Evolutionary conservation across 2,797 vertebrate species (phyloP), one percentile per base, ranked within the genome.

Genomic region (Gila robusta): DNA sequence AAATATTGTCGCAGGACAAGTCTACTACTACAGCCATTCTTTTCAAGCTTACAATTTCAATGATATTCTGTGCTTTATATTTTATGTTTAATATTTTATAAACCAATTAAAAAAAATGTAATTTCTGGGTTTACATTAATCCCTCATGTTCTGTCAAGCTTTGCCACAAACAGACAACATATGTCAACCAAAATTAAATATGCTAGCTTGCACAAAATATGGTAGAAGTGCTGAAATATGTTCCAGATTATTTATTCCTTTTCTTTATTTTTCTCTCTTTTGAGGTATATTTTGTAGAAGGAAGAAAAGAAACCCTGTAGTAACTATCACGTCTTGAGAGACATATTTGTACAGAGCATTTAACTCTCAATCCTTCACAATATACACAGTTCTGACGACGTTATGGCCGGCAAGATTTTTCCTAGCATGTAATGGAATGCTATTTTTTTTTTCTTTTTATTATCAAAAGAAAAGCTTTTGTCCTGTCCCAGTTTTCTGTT

Each of bases 241-340:
- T 89, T 86, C 83, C 87, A 85, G 81, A 88, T 87, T 62, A 71
- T 80, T 79, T 32, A 52, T 79, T 71, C 52, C n/a, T 73, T 44
- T 59, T 71, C 44, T 21, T 49, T 64, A 37, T 28, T 83, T 86
- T 62, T 94, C 12, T 81, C 41, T 95, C 94, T 94, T 96, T 94
- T 96, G 95, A 96, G 95, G 96, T 96, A 96, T 96, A 95, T 96
- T 95, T 94, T 94, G 94, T 94, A 93, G 93, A 94, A 94, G 94
- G 92, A 95, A 81, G 82, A 89, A 84, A 86, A 85, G 37, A 83
- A 88, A 96, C 95, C 95, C 95, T 96, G 95, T 96, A 93, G 94
- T 93, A 92, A 93, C 94, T 94, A 93, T 93, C 56, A 54, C 4
- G 84, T 87, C 88, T 86, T 85, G 84, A 86, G 87, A 86, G 86